These are phyloP conservation scores for Lutjanus erythropterus DNA, from an alignment of 2,113 vertebrate species.

Conservation along the genomic window DNA sequence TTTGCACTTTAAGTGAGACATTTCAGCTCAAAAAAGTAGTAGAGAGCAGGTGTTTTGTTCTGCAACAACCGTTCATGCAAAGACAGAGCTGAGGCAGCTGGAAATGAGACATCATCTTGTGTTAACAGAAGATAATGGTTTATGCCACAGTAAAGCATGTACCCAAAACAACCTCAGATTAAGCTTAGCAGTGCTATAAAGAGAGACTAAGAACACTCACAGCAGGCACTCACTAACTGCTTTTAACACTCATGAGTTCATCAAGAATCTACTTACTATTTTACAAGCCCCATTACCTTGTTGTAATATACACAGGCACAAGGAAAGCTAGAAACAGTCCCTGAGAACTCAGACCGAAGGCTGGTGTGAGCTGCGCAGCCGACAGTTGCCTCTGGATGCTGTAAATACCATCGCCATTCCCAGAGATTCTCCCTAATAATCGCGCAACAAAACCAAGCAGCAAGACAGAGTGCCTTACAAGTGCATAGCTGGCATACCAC, in stretches of 20 bases:
- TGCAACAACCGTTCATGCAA: constrained; percentile 18
- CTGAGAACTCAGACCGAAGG: constrained; percentile 38
- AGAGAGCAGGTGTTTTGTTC: constrained; percentile 24
- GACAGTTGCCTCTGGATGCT: constrained; percentile 43
- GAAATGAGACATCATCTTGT: constrained; percentile 28
- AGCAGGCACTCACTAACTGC: constrained; percentile 23
- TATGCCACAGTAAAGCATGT: constrained; percentile 13
- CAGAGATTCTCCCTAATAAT: constrained; percentile 43
- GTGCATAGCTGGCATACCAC: constrained; percentile 68
- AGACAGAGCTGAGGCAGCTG: background rate
- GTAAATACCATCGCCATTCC: constrained; percentile 54
- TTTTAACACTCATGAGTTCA: constrained; percentile 41
- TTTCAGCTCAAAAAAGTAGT: constrained; percentile 1
- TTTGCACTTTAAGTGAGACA: constrained; percentile 15
- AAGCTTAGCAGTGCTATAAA: constrained; percentile 43
- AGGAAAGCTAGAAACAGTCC: constrained; percentile 6
- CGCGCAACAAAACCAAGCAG: constrained; percentile 43
- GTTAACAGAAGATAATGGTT: constrained; percentile 16
- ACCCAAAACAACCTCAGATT: constrained; percentile 41
- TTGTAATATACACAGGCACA: constrained; percentile 9
- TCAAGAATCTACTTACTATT: constrained; percentile 29
- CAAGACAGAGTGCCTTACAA: constrained; percentile 27
- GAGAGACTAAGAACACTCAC: constrained; percentile 29
- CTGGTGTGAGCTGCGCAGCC: background rate
- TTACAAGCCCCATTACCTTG: constrained; percentile 39